phyloP scores from a whole-genome alignment of 2,797 vertebrate species.

The Sarcophilus harrisii region DNA sequence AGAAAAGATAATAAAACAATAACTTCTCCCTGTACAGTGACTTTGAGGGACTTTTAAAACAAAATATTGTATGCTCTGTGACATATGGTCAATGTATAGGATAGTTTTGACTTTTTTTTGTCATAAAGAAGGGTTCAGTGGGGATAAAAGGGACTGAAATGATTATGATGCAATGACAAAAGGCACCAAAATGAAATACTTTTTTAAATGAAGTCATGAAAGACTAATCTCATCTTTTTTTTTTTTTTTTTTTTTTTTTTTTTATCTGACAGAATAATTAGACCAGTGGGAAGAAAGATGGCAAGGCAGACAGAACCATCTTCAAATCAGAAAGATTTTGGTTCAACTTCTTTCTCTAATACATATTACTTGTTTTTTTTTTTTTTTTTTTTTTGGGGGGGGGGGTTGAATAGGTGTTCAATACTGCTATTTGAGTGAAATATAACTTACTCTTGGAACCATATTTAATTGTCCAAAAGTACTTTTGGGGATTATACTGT shows the following conservation, averaged over 20 bases:
- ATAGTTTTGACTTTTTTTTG: not conserved
- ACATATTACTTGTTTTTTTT: not conserved
- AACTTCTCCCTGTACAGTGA: not conserved
- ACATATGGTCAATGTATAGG: not conserved
- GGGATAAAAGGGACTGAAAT: not conserved
- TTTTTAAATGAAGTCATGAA: not conserved
- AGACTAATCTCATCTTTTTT: not conserved
- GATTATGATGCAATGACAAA: not conserved
- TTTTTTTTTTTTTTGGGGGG: no score
- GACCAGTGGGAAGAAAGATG: not conserved
- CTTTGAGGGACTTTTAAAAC: not conserved
- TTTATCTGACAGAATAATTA: not conserved
- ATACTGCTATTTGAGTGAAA: no score
- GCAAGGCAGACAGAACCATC: not conserved
- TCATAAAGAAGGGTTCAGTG: not conserved
- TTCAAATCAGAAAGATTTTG: not conserved
- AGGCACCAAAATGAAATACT: not conserved
- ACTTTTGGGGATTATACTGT: no score
- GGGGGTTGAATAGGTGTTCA: no score
- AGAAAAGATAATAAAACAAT: not conserved
- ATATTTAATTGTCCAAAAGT: no score
- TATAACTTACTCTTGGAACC: no score
- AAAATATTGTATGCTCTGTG: not conserved
- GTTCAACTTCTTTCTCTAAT: not conserved
- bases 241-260: not conserved